Conservation (phyloP, 2,797 vertebrate species). For the Malacoraja senta region DNA sequence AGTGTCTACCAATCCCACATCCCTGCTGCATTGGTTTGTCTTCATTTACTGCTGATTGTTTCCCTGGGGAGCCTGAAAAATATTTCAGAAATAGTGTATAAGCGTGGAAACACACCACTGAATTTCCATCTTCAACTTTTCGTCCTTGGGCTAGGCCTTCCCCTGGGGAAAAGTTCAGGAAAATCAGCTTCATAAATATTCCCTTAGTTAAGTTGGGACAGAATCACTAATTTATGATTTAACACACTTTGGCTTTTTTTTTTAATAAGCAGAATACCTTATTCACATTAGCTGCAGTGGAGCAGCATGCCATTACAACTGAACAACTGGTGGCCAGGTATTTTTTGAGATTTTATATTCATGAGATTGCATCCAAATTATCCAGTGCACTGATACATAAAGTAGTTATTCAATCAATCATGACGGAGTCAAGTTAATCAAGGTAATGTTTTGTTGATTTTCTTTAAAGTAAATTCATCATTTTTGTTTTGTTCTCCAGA, state of each 20-base stretch:
- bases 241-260: not conserved
- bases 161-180: not conserved
- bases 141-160: no score
- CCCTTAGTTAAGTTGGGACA: not conserved
- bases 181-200: not conserved
- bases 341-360: not conserved
- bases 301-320: not conserved
- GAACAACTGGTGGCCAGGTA: not conserved
- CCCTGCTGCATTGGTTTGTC: not conserved
- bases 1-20: not conserved
- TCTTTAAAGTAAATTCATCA: not conserved
- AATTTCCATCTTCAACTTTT: not conserved
- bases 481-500: not conserved
- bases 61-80: not conserved
- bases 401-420: not conserved
- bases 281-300: not conserved
- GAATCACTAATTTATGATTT: not conserved
- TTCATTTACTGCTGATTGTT: not conserved
- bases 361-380: not conserved
- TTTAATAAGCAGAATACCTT: not conserved
- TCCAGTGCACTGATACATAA: not conserved
- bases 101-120: not conserved
- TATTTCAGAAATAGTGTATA: not conserved
- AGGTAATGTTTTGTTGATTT: not conserved
- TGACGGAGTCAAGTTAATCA: not conserved